Percentiles rank a stretch among this genome's conserved stretches.
These are phyloP conservation scores for Scaptomyza flava DNA, from an alignment of 2,888 invertebrate genomes.

Conservation along the genomic window DNA sequence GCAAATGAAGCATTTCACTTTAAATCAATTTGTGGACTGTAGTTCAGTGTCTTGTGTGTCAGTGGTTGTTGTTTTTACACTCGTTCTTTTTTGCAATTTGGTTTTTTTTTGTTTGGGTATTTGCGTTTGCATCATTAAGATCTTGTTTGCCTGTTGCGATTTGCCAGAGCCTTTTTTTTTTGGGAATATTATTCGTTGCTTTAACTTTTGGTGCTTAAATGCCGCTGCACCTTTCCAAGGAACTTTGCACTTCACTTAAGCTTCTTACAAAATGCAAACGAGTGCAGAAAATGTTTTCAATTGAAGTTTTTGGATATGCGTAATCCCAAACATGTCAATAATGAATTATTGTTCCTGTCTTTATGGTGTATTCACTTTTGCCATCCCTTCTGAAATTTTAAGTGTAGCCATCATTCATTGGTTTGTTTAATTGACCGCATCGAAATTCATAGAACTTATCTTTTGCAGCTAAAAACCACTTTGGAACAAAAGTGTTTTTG, in stretches of 20 bases:
- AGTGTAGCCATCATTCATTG: conserved; percentile 25
- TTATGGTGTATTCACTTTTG: background rate
- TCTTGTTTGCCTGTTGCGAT: conserved; percentile 3
- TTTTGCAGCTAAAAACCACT: background rate
- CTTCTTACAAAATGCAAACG: conserved; percentile 28
- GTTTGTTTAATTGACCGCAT: conserved; percentile 29
- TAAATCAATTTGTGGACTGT: conserved; percentile 33
- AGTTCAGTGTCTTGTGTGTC: background rate
- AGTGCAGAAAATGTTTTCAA: conserved; percentile 33
- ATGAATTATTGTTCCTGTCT: conserved; percentile 45
- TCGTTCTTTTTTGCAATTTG: conserved; percentile 17
- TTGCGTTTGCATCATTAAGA: conserved; percentile 4
- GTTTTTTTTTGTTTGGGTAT: conserved; percentile 12
- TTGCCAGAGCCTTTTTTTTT: background rate
- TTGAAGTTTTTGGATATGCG: background rate
- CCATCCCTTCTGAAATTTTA: background rate
- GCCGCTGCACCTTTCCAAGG: conserved; percentile 11
- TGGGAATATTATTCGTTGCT: background rate
- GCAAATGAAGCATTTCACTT: conserved; percentile 61
- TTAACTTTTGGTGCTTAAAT: background rate
- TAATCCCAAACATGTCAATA: conserved; percentile 46
- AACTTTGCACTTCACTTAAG: conserved; percentile 24
- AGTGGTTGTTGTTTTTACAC: conserved; percentile 4
- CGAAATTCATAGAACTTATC: conserved; percentile 38
- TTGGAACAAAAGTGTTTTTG: conserved; percentile 20